phyloP scores from a whole-genome alignment of 2,888 invertebrate species.

The Baccha elongata region DNA sequence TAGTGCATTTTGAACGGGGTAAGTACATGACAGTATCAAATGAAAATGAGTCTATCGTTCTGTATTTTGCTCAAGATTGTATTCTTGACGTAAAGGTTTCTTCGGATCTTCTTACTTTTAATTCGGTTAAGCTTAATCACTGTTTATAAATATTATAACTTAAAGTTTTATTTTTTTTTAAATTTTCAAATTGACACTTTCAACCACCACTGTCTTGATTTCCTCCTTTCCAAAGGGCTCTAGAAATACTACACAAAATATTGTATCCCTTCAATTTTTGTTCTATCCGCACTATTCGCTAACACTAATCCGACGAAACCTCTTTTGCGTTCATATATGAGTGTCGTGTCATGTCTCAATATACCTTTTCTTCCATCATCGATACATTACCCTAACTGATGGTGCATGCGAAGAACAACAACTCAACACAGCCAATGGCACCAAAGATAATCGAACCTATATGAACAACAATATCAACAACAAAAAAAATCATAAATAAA shows the following conservation, averaged over 20 bases:
- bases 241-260: slow-evolving; percentile 13
- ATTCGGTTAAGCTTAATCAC: no score
- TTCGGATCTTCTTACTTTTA: no score
- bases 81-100: no score
- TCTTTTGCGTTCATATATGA: slow-evolving; percentile 12
- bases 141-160: no score
- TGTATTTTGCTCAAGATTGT: no score
- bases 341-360: slow-evolving; percentile 24
- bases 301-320: slow-evolving; percentile 3
- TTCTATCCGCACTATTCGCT: slow-evolving; percentile 31
- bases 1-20: no score
- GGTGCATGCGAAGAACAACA: slow-evolving; percentile 44
- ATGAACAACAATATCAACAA: slow-evolving; percentile 22
- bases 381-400: slow-evolving; percentile 51
- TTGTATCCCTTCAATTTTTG: slow-evolving; percentile 16
- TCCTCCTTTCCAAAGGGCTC: slow-evolving; percentile 30
- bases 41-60: no score
- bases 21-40: no score
- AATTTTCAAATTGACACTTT: no score
- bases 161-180: no score
- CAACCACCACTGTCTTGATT: slow-evolving; percentile 26
- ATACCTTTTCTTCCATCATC: slow-evolving; percentile 36
- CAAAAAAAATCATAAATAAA: slow-evolving; percentile 64
- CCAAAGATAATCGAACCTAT: neutral
- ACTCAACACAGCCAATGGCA: slow-evolving; percentile 32